Conservation (phyloP, 2,797 vertebrate species). For the Pseudochirops corinnae region DNA sequence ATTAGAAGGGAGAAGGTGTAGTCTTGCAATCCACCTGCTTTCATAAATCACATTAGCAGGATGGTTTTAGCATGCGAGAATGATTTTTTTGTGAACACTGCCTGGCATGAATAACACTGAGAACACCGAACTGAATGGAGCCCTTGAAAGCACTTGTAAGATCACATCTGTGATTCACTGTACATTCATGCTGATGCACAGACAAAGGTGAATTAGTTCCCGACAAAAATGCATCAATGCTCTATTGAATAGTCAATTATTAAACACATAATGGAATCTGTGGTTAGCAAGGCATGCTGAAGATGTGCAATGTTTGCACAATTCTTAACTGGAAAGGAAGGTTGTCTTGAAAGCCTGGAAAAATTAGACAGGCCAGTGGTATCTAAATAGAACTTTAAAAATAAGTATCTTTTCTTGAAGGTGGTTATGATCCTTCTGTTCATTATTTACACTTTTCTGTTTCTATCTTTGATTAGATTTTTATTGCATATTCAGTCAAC, state of each 20-base stretch:
- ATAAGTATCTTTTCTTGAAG: slow-evolving; percentile 55
- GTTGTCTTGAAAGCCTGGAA: slow-evolving; percentile 59
- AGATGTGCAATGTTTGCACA: slow-evolving; percentile 75
- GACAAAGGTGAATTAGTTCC: slow-evolving; percentile 87
- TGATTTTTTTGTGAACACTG: slow-evolving; percentile 65
- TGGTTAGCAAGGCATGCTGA: slow-evolving; percentile 81
- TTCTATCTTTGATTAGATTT: slow-evolving; percentile 14
- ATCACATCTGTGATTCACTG: slow-evolving; percentile 81
- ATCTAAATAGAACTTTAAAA: slow-evolving; percentile 73
- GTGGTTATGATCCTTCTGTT: slow-evolving; percentile 35
- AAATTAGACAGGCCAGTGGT: slow-evolving; percentile 60
- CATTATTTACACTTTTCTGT: slow-evolving; percentile 8
- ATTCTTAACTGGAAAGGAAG: slow-evolving; percentile 73
- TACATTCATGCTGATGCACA: slow-evolving; percentile 78
- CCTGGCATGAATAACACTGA: slow-evolving; percentile 79
- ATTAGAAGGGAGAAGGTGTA: slow-evolving; percentile 77
- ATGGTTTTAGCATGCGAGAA: slow-evolving; percentile 69
- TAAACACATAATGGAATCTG: slow-evolving; percentile 83
- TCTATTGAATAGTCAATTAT: slow-evolving; percentile 88
- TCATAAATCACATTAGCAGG: slow-evolving; percentile 83
- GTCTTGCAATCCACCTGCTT: slow-evolving; percentile 58
- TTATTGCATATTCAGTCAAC: neutral
- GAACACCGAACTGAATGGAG: slow-evolving; percentile 75
- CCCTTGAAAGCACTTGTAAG: slow-evolving; percentile 56
- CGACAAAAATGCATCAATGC: slow-evolving; percentile 85